These are phyloP conservation scores for Drosophila histrio DNA, from an alignment of 2,888 invertebrate genomes.

Conservation along the genomic window DNA sequence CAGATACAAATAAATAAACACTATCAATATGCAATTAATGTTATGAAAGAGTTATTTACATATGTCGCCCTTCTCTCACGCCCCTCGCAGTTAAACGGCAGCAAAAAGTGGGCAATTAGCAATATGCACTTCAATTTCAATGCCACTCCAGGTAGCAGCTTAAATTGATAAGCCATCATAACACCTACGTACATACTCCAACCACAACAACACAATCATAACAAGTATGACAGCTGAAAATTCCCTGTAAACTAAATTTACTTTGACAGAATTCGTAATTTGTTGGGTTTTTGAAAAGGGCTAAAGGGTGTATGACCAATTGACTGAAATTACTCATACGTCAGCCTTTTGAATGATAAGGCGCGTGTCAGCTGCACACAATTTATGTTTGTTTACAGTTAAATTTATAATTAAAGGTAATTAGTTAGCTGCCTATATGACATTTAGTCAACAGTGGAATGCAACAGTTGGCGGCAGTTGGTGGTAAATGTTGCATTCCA, in stretches of 20 bases:
- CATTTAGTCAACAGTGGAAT: conserved; percentile 21
- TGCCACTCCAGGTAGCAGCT: conserved; percentile 47
- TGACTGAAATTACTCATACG: conserved; percentile 52
- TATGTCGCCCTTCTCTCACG: conserved; percentile 8
- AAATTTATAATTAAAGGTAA: conserved; percentile 60
- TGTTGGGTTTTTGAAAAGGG: not conserved
- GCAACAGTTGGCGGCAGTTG: conserved; percentile 57
- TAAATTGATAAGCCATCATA: conserved; percentile 61
- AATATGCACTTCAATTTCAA: conserved; percentile 46
- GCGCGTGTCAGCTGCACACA: conserved; percentile 29
- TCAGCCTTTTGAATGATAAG: conserved; percentile 42
- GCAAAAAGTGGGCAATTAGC: conserved; percentile 60
- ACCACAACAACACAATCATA: not conserved
- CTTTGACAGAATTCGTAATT: not conserved
- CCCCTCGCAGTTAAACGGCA: conserved; percentile 43
- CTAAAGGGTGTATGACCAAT: conserved; percentile 5
- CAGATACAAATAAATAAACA: conserved; percentile 55
- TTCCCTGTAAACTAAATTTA: conserved; percentile 6
- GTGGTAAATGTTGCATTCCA: conserved; percentile 34
- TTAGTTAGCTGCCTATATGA: conserved; percentile 41
- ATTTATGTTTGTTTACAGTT: conserved; percentile 44
- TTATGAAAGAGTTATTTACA: conserved; percentile 52
- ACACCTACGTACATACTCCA: conserved; percentile 11
- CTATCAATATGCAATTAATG: conserved; percentile 66
- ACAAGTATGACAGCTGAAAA: not conserved